Conservation (phyloP, 2,888 invertebrate genomes). For the Conchocele bisecta region DNA sequence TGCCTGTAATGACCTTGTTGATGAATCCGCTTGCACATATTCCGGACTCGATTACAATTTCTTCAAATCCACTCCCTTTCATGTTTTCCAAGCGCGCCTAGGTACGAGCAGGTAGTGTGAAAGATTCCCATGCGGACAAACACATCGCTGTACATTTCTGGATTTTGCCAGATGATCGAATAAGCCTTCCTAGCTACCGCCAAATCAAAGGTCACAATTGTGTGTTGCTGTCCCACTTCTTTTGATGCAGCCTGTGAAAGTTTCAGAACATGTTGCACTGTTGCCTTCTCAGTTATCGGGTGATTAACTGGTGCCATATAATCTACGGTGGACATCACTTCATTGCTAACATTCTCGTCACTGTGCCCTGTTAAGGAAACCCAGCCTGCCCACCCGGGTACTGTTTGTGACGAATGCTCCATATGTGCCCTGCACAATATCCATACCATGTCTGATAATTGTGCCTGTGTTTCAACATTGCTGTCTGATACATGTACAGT, state of each 20-base stretch:
- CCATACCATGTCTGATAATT: too few species aligned
- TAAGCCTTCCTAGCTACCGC: constrained; percentile 44
- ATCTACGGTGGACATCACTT: too few species aligned
- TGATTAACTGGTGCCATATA: too few species aligned
- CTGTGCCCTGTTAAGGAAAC: too few species aligned
- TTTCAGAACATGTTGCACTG: constrained; percentile 34
- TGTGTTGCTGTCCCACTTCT: constrained; percentile 35
- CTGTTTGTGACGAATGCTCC: too few species aligned
- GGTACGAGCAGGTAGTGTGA: constrained; percentile 15
- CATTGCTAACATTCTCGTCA: too few species aligned
- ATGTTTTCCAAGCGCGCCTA: constrained; percentile 27
- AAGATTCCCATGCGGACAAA: constrained; percentile 15
- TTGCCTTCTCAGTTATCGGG: too few species aligned
- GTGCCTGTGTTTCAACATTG: too few species aligned
- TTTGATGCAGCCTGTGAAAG: constrained; percentile 21
- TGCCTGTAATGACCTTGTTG: constrained; percentile 22
- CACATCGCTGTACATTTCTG: constrained; percentile 15
- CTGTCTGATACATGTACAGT: too few species aligned
- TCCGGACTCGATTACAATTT: constrained; percentile 18
- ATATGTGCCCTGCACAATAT: too few species aligned
- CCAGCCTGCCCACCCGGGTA: too few species aligned
- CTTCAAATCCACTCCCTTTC: constrained; percentile 31
- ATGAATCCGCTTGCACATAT: constrained; percentile 33
- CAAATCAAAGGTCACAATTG: constrained; percentile 43
- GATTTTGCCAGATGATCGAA: constrained; percentile 28